Evolutionary conservation across 2,113 vertebrate genomes (phyloP).

Genomic region (Barbus barbus): DNA sequence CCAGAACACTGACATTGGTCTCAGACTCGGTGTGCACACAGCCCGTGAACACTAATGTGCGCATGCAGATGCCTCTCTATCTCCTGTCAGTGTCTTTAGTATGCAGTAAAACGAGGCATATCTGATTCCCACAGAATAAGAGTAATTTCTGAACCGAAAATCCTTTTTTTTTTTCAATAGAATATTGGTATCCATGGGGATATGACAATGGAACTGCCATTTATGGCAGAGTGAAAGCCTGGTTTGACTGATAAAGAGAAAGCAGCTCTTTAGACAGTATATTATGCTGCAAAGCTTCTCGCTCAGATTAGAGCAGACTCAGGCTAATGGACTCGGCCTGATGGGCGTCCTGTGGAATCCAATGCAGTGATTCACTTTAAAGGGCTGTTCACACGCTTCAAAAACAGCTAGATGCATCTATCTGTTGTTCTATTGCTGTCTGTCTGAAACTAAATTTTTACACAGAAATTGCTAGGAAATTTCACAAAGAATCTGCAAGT

Average conservation of each 20-base stretch:
- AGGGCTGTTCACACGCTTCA: neutral
- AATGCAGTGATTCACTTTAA: neutral
- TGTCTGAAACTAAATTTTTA: neutral
- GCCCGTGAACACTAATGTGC: neutral
- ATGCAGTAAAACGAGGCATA: neutral
- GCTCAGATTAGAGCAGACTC: conserved; percentile 20
- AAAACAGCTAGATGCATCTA: neutral
- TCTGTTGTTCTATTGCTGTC: neutral
- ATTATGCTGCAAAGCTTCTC: conserved; percentile 32
- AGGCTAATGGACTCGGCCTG: conserved; percentile 8
- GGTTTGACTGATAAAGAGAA: conserved; percentile 32
- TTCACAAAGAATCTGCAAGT: neutral
- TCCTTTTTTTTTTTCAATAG: neutral
- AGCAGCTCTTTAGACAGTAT: conserved; percentile 31
- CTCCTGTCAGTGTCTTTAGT: neutral
- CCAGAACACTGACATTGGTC: neutral
- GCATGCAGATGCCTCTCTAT: conserved; percentile 19
- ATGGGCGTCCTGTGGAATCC: neutral
- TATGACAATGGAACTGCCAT: neutral
- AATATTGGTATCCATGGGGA: neutral
- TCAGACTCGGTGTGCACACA: conserved; percentile 45
- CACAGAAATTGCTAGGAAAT: too few species aligned
- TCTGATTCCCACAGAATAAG: conserved; percentile 10
- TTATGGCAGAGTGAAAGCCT: conserved; percentile 11
- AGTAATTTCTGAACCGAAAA: neutral